A percentile compares a stretch with the other conserved stretches of the same genome.
Conservation (phyloP, 92 coral and sea anemone species). For the Palythoa grandis region DNA sequence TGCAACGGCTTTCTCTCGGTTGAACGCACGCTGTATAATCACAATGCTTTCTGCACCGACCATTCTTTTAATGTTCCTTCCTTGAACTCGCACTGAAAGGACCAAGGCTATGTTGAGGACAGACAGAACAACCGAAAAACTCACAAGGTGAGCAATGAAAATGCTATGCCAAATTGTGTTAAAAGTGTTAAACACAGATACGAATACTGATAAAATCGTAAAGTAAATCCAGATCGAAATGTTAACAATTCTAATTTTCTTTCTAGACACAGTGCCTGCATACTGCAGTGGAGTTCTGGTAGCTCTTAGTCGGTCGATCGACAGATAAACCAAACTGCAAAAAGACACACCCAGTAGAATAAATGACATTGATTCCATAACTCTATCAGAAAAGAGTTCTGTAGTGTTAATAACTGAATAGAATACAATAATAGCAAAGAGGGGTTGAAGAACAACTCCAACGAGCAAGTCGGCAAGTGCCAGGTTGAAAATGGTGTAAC, state of each 20-base stretch:
- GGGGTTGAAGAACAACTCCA: background rate
- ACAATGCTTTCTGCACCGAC: background rate
- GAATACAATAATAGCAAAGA: background rate
- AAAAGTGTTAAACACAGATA: background rate
- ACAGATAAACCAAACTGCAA: background rate
- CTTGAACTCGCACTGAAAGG: background rate
- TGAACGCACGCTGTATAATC: background rate
- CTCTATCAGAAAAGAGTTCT: background rate
- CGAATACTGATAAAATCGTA: background rate
- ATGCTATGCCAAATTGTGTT: background rate
- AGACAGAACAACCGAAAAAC: background rate
- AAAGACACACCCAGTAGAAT: background rate
- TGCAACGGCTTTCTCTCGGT: slow-evolving; percentile 15
- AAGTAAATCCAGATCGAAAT: background rate
- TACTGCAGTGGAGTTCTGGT: background rate
- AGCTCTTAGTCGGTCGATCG: background rate
- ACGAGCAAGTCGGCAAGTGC: background rate
- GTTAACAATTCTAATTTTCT: background rate
- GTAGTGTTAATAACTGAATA: background rate
- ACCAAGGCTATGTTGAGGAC: background rate
- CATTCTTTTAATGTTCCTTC: background rate
- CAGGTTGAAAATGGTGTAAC: background rate
- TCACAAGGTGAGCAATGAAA: background rate
- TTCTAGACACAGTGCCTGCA: background rate
- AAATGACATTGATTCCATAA: background rate